Conservation (phyloP, 2,113 vertebrate species). For the Danio rerio region DNA sequence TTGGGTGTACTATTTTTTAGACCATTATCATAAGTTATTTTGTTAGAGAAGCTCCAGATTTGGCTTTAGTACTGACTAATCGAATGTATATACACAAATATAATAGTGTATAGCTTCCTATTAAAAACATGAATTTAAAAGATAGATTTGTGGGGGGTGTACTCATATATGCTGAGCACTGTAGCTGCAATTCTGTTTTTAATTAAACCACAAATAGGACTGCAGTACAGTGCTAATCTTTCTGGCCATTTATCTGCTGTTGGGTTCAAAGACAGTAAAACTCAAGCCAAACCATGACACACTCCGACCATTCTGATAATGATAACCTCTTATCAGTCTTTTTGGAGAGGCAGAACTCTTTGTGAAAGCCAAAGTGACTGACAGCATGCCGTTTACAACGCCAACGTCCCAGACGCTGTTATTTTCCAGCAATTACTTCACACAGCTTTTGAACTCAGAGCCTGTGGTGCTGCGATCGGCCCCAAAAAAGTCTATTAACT, state of each 20-base stretch:
- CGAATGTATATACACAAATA: no score
- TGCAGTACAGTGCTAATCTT: not conserved
- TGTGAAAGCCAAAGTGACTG: conserved; percentile 53
- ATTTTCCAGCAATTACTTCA: conserved; percentile 58
- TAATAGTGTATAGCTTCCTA: no score
- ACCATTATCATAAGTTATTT: no score
- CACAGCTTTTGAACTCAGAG: conserved; percentile 46
- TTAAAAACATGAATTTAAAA: no score
- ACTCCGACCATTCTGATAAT: not conserved
- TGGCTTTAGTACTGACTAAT: no score
- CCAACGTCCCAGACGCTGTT: conserved; percentile 59
- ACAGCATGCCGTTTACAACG: conserved; percentile 53
- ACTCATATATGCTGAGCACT: no score
- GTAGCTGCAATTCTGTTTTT: not conserved
- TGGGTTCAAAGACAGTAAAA: not conserved
- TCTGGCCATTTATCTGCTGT: not conserved
- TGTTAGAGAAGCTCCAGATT: no score
- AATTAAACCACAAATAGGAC: not conserved
- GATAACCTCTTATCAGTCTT: conserved; percentile 55
- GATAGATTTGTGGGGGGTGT: no score
- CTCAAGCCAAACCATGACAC: conserved; percentile 20
- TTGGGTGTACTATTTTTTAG: no score
- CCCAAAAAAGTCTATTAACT: conserved; percentile 46
- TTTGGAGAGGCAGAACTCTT: conserved; percentile 41
- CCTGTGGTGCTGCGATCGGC: conserved; percentile 51